Evolutionary conservation across 2,113 vertebrate species (phyloP), one percentile per base, ranked within the genome.

Genomic region (western clawed frog (Xenopus tropicalis)): DNA sequence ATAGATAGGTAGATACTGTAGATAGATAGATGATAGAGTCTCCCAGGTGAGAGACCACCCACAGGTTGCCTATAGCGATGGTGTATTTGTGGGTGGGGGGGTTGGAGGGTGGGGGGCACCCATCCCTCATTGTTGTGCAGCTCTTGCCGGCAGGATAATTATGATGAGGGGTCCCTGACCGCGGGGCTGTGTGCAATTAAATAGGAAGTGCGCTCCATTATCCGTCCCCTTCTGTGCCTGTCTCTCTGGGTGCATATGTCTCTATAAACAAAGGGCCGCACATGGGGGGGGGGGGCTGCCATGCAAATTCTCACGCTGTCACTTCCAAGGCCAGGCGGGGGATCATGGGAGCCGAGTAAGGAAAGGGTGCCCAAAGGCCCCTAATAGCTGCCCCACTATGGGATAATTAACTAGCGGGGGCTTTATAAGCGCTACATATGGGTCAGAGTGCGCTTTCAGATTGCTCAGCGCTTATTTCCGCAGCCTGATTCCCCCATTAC

Each of bases 261-360:
- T 43, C 57, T 5, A 58, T 61, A 69, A 51, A 74, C 72, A 74
- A 74, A 52, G 44, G 44, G 54, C 54, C 21, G 22, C 19, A 22
- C 21, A 52, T 58, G 20, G 19, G 37, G 24, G 23, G 71, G 24
- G n/a, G 48, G 48, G 62, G 48, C 17, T 12, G 2, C 24, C 42
- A 13, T n/a, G 43, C n/a, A 74, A 74, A 74, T 74, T 74, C 72
- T 74, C 72, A 74, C 72, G 72, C 72, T 74, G 72, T 74, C 72
- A 74, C 42, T 59, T 19, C 48, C 63, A 73, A 54, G 54, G 24
- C 51, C 8, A 4, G 17, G 62, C 61, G 17, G 51, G 25, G 56
- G 52, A 20, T 61, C 52, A 67, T 51, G 63, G 42, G 63, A 58
- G 59, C 37, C 4, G 52, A 46, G 64, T 23, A 48, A 11, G 14